These are phyloP conservation scores for Epicampocera succincta DNA, from an alignment of 2,888 invertebrate genomes.

Conservation along the genomic window DNA sequence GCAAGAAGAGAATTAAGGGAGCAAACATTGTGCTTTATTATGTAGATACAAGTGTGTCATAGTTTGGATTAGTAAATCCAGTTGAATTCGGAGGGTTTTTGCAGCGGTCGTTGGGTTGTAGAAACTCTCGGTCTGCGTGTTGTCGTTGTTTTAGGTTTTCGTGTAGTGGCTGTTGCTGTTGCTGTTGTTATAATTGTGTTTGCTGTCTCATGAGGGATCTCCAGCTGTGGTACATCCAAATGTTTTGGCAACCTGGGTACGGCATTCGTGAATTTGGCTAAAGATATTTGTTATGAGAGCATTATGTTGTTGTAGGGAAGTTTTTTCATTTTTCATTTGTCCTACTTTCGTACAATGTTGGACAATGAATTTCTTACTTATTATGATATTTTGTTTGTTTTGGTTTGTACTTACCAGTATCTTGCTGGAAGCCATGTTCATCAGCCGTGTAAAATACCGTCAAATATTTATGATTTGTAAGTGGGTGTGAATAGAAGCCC, in stretches of 20 bases:
- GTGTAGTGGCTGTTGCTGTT: conserved; percentile 45
- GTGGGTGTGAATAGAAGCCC: conserved; percentile 77
- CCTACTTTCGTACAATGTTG: background rate
- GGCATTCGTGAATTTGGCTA: conserved; percentile 66
- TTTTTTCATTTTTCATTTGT: background rate
- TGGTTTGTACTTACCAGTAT: conserved; percentile 72
- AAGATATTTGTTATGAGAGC: conserved; percentile 40
- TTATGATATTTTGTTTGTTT: background rate
- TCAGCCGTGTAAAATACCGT: conserved; percentile 78
- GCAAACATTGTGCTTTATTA: conserved; percentile 25
- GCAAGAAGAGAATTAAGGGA: background rate
- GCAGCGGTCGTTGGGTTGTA: conserved; percentile 29
- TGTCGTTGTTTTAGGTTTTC: conserved; percentile 38
- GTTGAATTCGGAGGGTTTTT: conserved; percentile 45
- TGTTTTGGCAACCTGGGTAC: conserved; percentile 75
- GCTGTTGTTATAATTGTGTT: conserved; percentile 34
- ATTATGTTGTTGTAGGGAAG: conserved; percentile 41
- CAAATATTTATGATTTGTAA: conserved; percentile 74
- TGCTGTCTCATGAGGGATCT: conserved; percentile 29
- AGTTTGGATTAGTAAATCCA: conserved; percentile 51
- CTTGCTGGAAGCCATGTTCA: conserved; percentile 76
- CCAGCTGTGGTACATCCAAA: conserved; percentile 72
- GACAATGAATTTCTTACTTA: background rate
- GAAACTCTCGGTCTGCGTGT: conserved; percentile 46
- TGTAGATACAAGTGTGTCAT: background rate